Evolutionary conservation across 2,113 vertebrate genomes (phyloP), one percentile per base, ranked within the genome.

Genomic region (Callorhinus ursinus): DNA sequence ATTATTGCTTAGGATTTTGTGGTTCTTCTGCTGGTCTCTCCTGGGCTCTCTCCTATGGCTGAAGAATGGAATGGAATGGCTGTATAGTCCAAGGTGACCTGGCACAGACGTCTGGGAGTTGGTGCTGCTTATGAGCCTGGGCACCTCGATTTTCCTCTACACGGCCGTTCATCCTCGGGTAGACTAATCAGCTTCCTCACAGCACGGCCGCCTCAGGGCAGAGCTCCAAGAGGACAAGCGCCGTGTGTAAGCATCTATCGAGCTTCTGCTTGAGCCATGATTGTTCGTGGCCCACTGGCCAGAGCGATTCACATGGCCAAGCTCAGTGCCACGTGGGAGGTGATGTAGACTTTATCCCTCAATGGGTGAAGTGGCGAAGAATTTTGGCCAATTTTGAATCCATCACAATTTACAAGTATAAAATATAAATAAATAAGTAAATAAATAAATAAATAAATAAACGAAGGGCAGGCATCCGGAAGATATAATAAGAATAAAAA

Each of bases 361-460:
- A 14, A 69, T 61, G n/a, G 33, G 26, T 46, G 22, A 72, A 51
- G 24, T 36, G 33, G 10, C 4, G 71, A 63, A 79, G 42, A 42
- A 88, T 59, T 51, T 65, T 65, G 28, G 33, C 7, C 46, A 67
- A 80, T 93, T 93, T 83, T 95, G 71, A 77, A 81, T 63, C 42
- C 18, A 82, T 46, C 31, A 46, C 3, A 63, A 28, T 77, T 77
- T 65, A 21, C 14, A 95, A 57, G 49, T 24, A 69, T 7, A 67
- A 71, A 72, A 31, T 33, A 22, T 76, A 51, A 72, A 46, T 39
- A 61, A 11, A 61, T 61, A 61, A 61, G 26, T 61, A 57, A 42
- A 53, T n/a, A 53, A 72, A 77, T 36, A 36, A 36, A 36, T 39
- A 61, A 11, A 61, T 61, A 61, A 61, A 61, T 61, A 57, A 42